Evolutionary conservation across 2,797 vertebrate species (phyloP).

Genomic region (Hippocampus kuda): DNA sequence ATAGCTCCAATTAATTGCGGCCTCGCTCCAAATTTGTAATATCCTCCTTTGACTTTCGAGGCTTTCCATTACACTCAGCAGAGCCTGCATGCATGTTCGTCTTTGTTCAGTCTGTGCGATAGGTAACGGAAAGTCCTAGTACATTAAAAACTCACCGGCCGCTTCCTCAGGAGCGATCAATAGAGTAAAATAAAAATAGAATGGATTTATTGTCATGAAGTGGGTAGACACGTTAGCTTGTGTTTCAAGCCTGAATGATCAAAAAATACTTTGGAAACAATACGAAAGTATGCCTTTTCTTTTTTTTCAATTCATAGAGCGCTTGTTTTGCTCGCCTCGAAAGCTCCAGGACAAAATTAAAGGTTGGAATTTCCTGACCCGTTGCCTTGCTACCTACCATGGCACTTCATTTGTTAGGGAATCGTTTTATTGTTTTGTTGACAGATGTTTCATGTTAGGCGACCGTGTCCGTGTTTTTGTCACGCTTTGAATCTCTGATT

Average conservation of each 20-base stretch:
- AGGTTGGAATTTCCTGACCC: too few relatives aligned
- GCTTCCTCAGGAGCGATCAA: background rate
- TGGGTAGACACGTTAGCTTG: background rate
- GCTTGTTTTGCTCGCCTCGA: background rate
- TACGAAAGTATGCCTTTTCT: too few relatives aligned
- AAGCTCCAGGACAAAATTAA: background rate
- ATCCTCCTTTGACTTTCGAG: constrained; percentile 11
- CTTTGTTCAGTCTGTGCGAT: background rate
- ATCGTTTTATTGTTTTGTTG: too few relatives aligned
- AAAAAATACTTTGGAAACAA: background rate
- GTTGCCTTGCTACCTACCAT: too few relatives aligned
- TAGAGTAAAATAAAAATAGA: background rate
- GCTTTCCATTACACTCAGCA: constrained; percentile 6
- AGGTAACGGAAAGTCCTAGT: background rate
- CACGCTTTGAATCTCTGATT: background rate
- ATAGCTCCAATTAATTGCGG: constrained; percentile 51
- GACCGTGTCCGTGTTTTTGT: too few relatives aligned
- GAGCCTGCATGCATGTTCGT: background rate
- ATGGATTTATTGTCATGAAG: background rate
- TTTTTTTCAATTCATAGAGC: background rate
- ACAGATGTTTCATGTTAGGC: too few relatives aligned
- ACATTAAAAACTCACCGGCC: background rate
- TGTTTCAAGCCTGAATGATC: background rate
- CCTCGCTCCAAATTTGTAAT: background rate
- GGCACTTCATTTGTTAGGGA: too few relatives aligned